phyloP scores from a whole-genome alignment of 2,113 vertebrate species.

The Hydropotes inermis region DNA sequence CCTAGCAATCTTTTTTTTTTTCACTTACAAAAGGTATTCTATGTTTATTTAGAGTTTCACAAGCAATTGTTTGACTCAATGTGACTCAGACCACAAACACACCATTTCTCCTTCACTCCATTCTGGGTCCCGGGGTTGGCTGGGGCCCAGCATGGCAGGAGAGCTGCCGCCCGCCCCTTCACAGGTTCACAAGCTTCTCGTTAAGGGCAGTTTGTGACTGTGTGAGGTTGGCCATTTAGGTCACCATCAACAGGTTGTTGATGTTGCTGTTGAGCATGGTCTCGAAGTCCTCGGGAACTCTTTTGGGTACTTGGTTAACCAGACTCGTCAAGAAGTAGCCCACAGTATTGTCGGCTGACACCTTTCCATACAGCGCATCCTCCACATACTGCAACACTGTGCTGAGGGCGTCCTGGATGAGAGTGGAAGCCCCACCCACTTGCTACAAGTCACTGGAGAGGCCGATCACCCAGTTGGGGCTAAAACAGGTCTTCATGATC shows the following conservation, averaged over 20 bases:
- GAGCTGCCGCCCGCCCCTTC: too few species aligned
- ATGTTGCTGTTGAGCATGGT: conserved; percentile 99
- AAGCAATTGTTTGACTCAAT: too few species aligned
- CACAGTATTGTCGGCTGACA: conserved; percentile 94
- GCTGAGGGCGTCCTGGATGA: conserved; percentile 93
- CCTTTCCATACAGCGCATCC: conserved; percentile 97
- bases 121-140: too few species aligned
- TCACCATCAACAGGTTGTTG: conserved; percentile 78
- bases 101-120: too few species aligned
- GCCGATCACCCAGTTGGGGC: conserved; percentile 90
- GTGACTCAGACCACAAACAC: too few species aligned
- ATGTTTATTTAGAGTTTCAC: too few species aligned
- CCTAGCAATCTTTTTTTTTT: not conserved
- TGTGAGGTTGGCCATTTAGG: too few species aligned
- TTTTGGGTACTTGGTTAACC: conserved; percentile 98
- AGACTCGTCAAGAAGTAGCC: conserved; percentile 97
- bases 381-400: conserved; percentile 95
- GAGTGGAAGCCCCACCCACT: conserved; percentile 89
- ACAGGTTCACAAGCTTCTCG: too few species aligned
- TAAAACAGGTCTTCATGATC: conserved; percentile 91
- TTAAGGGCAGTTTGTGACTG: too few species aligned
- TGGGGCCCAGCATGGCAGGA: too few species aligned
- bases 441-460: conserved; percentile 96
- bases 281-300: conserved; percentile 95
- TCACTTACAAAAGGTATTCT: too few species aligned